A percentile compares a stretch with the other conserved stretches of the same genome.
These are phyloP conservation scores for Anoplophora glabripennis DNA, from an alignment of 1,140 invertebrate genomes.

Conservation along the genomic window DNA sequence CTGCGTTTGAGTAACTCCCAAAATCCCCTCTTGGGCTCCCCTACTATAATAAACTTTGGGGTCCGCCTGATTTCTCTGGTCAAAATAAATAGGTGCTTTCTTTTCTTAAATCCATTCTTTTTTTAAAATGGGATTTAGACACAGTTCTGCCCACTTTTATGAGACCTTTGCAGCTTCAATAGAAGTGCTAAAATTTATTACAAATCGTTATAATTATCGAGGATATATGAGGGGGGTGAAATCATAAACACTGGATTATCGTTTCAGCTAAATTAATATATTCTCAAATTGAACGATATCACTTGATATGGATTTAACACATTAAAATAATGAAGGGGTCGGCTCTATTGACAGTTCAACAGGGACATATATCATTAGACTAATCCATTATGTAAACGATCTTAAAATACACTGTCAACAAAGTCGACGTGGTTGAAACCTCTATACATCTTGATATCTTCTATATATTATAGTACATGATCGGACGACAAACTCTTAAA, in stretches of 20 bases:
- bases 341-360: conserved; percentile 9
- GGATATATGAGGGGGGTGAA: neutral
- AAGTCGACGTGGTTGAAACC: neutral
- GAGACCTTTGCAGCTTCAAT: too few relatives aligned
- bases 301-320: conserved; percentile 35
- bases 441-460: conserved; percentile 5
- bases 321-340: conserved; percentile 27
- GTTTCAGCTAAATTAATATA: conserved; percentile 32
- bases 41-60: too few relatives aligned
- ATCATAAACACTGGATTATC: neutral
- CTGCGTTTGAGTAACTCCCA: too few relatives aligned
- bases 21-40: too few relatives aligned
- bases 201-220: too few relatives aligned
- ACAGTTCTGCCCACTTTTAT: too few relatives aligned
- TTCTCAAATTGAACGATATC: conserved; percentile 33
- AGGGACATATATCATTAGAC: neutral
- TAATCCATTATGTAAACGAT: conserved; percentile 9
- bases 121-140: neutral
- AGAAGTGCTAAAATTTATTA: too few relatives aligned
- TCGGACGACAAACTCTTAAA: neutral
- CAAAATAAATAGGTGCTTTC: too few relatives aligned
- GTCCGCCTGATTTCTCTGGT: too few relatives aligned
- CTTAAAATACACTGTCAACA: conserved; percentile 8
- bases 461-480: neutral
- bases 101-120: neutral